A percentile compares a stretch with the other conserved stretches of the same genome.
Conservation (phyloP, 2,888 invertebrate genomes). For the Sesamia inferens region DNA sequence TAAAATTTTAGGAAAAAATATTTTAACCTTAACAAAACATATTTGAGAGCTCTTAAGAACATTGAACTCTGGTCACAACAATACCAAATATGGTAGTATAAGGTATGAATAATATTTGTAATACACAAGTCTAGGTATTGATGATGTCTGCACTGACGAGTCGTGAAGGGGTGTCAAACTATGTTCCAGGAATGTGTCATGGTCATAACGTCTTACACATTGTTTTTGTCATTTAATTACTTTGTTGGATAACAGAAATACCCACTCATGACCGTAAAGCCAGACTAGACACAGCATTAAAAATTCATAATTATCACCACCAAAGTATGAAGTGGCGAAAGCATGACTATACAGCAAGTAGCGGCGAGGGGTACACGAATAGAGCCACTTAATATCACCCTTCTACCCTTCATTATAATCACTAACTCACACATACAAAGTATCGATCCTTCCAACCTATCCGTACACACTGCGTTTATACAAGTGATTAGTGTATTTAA, state of each 20-base stretch:
- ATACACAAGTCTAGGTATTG: no score
- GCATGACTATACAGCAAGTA: slow-evolving; percentile 82
- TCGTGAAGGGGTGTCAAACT: neutral
- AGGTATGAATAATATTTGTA: neutral
- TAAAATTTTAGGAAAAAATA: slow-evolving; percentile 14
- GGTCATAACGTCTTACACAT: neutral
- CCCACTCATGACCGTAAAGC: neutral
- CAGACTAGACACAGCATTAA: slow-evolving; percentile 24
- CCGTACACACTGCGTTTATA: slow-evolving; percentile 84
- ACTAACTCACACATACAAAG: slow-evolving; percentile 84
- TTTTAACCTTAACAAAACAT: neutral
- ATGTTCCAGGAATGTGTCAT: neutral
- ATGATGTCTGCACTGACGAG: neutral
- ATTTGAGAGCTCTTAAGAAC: neutral
- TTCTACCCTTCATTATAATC: slow-evolving; percentile 89
- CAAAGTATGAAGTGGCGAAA: slow-evolving; percentile 85
- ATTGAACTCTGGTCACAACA: neutral
- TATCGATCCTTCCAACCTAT: slow-evolving; percentile 84
- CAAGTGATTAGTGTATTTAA: slow-evolving; percentile 90
- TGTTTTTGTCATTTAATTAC: neutral
- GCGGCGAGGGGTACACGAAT: slow-evolving; percentile 85
- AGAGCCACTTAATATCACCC: slow-evolving; percentile 90
- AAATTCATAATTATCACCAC: slow-evolving; percentile 79
- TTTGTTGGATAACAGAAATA: neutral
- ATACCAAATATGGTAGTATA: neutral